phyloP scores from a whole-genome alignment of 2,888 invertebrate species.

The Sinotaia quadrata region DNA sequence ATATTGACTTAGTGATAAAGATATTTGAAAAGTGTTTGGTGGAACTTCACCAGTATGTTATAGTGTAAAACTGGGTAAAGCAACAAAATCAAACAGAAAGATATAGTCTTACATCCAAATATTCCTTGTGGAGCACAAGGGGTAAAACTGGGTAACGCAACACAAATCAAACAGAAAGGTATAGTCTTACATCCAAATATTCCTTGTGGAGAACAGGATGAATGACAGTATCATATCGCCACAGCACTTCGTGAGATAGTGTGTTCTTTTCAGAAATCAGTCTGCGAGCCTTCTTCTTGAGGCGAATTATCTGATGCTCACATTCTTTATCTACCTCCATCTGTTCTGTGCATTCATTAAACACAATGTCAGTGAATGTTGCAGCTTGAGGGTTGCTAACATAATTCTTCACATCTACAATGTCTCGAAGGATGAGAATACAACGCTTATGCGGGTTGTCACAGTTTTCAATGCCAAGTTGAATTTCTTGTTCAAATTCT shows the following conservation, averaged over 20 bases:
- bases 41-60: too few relatives aligned
- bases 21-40: too few relatives aligned
- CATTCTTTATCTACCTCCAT: constrained; percentile 50
- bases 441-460: constrained; percentile 50
- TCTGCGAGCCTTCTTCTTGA: constrained; percentile 50
- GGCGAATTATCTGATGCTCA: constrained; percentile 45
- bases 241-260: constrained; percentile 60
- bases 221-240: constrained; percentile 69
- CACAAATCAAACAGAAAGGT: too few relatives aligned
- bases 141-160: too few relatives aligned
- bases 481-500: constrained; percentile 63
- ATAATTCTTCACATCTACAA: constrained; percentile 70
- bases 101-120: constrained; percentile 53
- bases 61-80: too few relatives aligned
- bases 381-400: constrained; percentile 41
- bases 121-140: constrained; percentile 62
- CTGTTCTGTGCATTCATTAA: constrained; percentile 50
- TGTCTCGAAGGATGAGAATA: constrained; percentile 60
- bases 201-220: constrained; percentile 60
- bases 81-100: too few relatives aligned
- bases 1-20: too few relatives aligned
- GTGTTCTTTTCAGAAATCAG: constrained; percentile 49
- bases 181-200: constrained; percentile 56
- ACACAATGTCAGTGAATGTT: constrained; percentile 36
- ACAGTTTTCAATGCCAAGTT: constrained; percentile 52